Evolutionary conservation across 2,888 invertebrate species (phyloP).

Genomic region (Dinocampus coccinellae): DNA sequence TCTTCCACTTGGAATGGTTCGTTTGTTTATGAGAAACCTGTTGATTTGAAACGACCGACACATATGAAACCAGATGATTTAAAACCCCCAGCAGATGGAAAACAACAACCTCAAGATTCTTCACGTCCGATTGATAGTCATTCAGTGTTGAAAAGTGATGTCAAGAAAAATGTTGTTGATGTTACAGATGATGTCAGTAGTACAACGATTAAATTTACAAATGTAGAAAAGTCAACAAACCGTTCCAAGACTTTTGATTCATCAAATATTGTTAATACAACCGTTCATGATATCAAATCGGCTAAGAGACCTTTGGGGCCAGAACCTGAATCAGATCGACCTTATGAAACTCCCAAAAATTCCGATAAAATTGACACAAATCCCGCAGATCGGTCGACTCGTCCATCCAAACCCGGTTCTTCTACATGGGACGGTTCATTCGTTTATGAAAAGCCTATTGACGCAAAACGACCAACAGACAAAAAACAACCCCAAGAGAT

Average conservation of each 20-base stretch:
- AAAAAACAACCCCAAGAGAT: conserved; percentile 39
- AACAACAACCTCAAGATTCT: conserved; percentile 24
- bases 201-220: not conserved
- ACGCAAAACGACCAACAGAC: conserved; percentile 20
- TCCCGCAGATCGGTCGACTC: conserved; percentile 47
- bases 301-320: not conserved
- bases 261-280: conserved; percentile 6
- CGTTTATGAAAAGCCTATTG: conserved; percentile 52
- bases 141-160: not conserved
- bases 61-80: conserved; percentile 33
- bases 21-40: conserved; percentile 54
- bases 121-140: conserved; percentile 1
- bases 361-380: conserved; percentile 52
- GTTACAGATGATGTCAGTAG: not conserved
- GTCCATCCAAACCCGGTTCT: conserved; percentile 58
- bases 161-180: not conserved
- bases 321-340: not conserved
- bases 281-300: not conserved
- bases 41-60: conserved; percentile 35
- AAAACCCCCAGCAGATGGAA: conserved; percentile 29
- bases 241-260: conserved; percentile 26
- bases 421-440: conserved; percentile 63
- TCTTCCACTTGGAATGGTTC: conserved; percentile 59
- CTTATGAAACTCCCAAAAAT: conserved; percentile 34
- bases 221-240: not conserved